Evolutionary conservation across 2,888 invertebrate species (phyloP).

Genomic region (Carcina quercana): DNA sequence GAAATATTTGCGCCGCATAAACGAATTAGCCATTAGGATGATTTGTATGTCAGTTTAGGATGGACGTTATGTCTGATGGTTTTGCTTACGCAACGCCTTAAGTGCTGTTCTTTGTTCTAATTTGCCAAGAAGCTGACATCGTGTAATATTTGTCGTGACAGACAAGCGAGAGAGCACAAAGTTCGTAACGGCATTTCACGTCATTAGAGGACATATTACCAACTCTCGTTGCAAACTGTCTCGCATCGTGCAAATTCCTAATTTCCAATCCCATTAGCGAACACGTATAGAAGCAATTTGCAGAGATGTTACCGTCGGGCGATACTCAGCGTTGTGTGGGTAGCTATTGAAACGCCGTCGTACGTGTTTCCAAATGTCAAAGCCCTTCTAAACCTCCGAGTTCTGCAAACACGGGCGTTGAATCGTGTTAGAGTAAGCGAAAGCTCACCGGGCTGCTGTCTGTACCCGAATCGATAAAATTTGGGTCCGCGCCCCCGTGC

Average conservation of each 20-base stretch:
- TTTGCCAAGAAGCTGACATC: too few relatives aligned
- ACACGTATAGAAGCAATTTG: conserved; percentile 33
- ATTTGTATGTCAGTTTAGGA: too few relatives aligned
- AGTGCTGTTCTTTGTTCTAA: too few relatives aligned
- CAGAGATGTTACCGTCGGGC: conserved; percentile 14
- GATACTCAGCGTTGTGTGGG: conserved; percentile 15
- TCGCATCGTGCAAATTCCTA: conserved; percentile 3
- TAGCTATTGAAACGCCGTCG: conserved; percentile 34
- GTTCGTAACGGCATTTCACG: too few relatives aligned
- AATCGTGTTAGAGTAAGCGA: conserved; percentile 67
- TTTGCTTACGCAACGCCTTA: too few relatives aligned
- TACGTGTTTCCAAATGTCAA: conserved; percentile 57
- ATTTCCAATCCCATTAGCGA: conserved; percentile 20
- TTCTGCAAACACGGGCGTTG: conserved; percentile 67
- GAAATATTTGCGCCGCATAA: too few relatives aligned
- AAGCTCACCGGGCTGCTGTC: conserved; percentile 65
- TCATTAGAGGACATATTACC: conserved; percentile 1
- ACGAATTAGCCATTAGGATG: too few relatives aligned
- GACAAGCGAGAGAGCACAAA: too few relatives aligned
- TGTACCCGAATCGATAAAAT: conserved; percentile 73
- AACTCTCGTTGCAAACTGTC: conserved; percentile 3
- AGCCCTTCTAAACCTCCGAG: conserved; percentile 63
- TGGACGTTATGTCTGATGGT: too few relatives aligned
- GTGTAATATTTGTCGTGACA: too few relatives aligned
- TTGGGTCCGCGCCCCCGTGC: conserved; percentile 69